Evolutionary conservation across 2,888 invertebrate genomes (phyloP).

Genomic region (Adelognathus sp.): DNA sequence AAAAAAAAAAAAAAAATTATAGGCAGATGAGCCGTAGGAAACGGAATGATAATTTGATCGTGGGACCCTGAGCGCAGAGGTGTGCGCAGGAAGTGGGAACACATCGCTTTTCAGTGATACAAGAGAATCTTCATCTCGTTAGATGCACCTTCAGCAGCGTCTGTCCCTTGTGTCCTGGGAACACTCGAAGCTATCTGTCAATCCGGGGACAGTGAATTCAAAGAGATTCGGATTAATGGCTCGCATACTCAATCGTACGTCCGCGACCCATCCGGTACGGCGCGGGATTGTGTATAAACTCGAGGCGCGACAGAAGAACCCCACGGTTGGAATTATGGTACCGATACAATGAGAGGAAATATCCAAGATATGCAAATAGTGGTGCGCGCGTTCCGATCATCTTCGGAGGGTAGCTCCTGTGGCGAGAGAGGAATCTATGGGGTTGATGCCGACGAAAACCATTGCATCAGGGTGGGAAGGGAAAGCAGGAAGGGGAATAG

Average conservation of each 20-base stretch:
- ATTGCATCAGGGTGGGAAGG: conserved; percentile 56
- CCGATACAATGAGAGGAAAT: conserved; percentile 81
- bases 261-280: conserved; percentile 72
- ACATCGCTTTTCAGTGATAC: conserved; percentile 23
- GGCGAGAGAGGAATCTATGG: conserved; percentile 48
- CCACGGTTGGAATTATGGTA: conserved; percentile 73
- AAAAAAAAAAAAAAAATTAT: conserved; percentile 8
- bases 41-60: conserved; percentile 13
- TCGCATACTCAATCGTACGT: conserved; percentile 77
- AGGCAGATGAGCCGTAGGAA: conserved; percentile 12
- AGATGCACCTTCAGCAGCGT: conserved; percentile 49
- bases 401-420: conserved; percentile 71
- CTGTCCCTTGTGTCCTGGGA: conserved; percentile 73
- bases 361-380: conserved; percentile 81
- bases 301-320: conserved; percentile 39
- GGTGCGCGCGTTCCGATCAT: conserved; percentile 77
- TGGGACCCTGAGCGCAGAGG: conserved; percentile 13
- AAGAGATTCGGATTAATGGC: conserved; percentile 80
- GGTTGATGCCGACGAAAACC: conserved; percentile 40
- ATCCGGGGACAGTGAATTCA: conserved; percentile 77
- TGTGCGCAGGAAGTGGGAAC: conserved; percentile 47
- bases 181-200: conserved; percentile 80
- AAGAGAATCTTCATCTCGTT: conserved; percentile 27
- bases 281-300: conserved; percentile 59
- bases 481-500: conserved; percentile 27